These are phyloP conservation scores for Oophaga pumilio DNA, from an alignment of 2,113 vertebrate genomes.

Conservation along the genomic window DNA sequence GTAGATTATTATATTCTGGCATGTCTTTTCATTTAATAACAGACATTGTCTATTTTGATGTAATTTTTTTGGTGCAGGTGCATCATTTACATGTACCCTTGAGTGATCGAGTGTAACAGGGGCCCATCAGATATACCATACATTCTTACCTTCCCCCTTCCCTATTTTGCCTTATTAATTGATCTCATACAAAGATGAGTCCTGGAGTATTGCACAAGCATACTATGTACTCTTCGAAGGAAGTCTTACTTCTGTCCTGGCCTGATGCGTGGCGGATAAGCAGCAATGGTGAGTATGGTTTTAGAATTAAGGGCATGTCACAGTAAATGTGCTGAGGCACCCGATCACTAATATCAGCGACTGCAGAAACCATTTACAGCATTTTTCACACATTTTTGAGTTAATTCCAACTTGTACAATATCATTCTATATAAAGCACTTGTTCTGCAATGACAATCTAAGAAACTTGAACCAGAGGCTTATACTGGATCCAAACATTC, in stretches of 20 bases:
- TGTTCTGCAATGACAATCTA: conserved; percentile 41
- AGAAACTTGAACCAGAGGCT: conserved; percentile 30
- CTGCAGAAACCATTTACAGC: conserved; percentile 28
- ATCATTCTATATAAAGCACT: conserved; percentile 33
- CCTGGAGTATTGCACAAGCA: background rate
- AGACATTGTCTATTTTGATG: no score
- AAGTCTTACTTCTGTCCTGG: conserved; percentile 13
- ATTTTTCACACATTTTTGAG: conserved; percentile 13
- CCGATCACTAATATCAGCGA: background rate
- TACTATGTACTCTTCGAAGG: background rate
- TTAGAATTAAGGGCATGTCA: conserved; percentile 29
- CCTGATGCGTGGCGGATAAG: background rate
- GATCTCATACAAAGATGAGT: background rate
- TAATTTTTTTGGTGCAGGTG: background rate
- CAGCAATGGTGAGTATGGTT: background rate
- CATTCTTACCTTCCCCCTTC: background rate
- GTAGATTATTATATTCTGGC: background rate
- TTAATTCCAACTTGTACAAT: conserved; percentile 32
- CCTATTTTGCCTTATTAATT: background rate
- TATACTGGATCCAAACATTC: conserved; percentile 45
- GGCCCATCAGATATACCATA: background rate
- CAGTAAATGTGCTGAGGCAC: conserved; percentile 33
- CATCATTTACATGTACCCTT: background rate
- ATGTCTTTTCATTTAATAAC: background rate
- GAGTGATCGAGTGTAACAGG: background rate